Evolutionary conservation across 2,797 vertebrate species (phyloP), one percentile per base, ranked within the genome.

Genomic region (Propithecus deckenii): DNA sequence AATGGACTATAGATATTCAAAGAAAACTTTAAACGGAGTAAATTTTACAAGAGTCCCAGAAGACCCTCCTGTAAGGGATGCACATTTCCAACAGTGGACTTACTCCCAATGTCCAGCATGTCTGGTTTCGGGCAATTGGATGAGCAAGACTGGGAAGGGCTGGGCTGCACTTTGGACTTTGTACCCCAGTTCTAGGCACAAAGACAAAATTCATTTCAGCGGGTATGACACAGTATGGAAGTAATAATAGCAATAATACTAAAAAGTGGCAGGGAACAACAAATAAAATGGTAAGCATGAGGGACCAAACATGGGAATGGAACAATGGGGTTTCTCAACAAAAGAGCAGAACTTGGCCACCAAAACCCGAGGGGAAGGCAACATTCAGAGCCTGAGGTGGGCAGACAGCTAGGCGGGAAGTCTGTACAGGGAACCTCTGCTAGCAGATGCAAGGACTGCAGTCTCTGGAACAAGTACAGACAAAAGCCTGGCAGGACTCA

Each of bases 171-270:
- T 48, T 86, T 95, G 92, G 17, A 86, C 90, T 22, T 93, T 75
- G 72, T 63, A 57, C 50, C 55, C 48, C 74, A 86, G 69, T 46
- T 89, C 48, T 57, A 84, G 74, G 67, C 12, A 18, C 59, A 86
- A 71, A 96, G 67, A 86, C 75, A 75, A 83, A 93, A 74, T 84
- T 96, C 75, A 86, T 97, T 83, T 75, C 50, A 91, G 75, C 57
- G 93, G 50, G 35, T 86, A 25, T 86, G 86, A 89, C 43, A 63
- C 20, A 48, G 20, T 74, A 63, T 72, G 30, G 69, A 93, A 92
- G 41, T 57, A 67, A 93, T 79, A 76, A 71, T 50, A 35, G 79
- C 63, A 83, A 43, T 9, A 41, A 17, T 55, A 55, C 48, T 78
- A 30, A 75, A 43, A 57, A 79, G n/a, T 96, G 41, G 46, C 50